phyloP scores from a whole-genome alignment of 2,797 vertebrate species.

The Ispidina picta region DNA sequence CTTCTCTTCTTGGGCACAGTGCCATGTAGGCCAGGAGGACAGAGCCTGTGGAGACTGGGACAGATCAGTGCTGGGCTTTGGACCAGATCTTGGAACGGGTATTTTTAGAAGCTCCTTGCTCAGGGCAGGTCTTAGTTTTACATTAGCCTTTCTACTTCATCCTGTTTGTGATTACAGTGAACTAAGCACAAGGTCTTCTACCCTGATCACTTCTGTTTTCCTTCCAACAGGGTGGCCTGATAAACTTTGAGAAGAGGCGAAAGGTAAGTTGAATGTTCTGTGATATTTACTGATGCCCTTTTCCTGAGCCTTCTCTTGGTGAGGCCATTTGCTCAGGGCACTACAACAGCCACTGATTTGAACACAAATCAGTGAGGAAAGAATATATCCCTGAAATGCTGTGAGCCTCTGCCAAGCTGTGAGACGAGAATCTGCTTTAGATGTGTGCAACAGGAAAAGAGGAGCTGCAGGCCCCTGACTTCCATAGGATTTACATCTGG shows the following conservation, averaged over 20 bases:
- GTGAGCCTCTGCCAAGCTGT: neutral
- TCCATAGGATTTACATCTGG: neutral
- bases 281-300: neutral
- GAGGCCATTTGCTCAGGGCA: neutral
- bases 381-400: neutral
- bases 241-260: slow-evolving; percentile 96
- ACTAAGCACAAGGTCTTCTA: neutral
- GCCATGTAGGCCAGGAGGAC: neutral
- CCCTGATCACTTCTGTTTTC: slow-evolving; percentile 2
- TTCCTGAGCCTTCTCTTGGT: neutral
- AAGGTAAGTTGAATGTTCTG: slow-evolving; percentile 80
- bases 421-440: neutral
- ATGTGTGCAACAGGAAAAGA: neutral
- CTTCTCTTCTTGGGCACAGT: neutral
- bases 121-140: neutral
- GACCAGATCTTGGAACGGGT: neutral
- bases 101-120: neutral
- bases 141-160: neutral
- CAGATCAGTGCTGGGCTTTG: neutral
- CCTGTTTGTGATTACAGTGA: neutral
- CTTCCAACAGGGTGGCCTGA: slow-evolving; percentile 86
- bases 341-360: neutral
- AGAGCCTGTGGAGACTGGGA: neutral
- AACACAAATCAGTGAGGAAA: neutral
- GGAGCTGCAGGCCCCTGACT: neutral